Conservation (phyloP, 2,797 vertebrate genomes). For the Chloroceryle inda region DNA sequence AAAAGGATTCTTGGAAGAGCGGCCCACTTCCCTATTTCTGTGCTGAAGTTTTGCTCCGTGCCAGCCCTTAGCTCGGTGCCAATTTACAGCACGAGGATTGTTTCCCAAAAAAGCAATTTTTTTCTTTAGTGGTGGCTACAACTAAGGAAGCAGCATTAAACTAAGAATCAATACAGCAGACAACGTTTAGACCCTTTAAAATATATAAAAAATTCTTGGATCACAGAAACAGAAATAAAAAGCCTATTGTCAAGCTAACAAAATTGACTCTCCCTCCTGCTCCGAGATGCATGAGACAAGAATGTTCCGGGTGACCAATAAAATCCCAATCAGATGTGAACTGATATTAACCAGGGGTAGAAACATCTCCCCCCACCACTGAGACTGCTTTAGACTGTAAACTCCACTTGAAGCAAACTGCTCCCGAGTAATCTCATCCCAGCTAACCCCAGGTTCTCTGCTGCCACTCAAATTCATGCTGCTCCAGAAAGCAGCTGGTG, state of each 20-base stretch:
- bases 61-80: background rate
- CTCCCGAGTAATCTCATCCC: background rate
- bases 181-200: background rate
- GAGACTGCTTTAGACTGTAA: background rate
- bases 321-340: conserved; percentile 5
- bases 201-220: background rate
- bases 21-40: conserved; percentile 3
- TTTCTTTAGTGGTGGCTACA: background rate
- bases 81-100: background rate
- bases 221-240: background rate
- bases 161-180: background rate
- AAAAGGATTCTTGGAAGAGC: conserved; percentile 52
- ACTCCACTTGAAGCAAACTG: background rate
- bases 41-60: background rate
- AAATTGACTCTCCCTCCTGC: background rate
- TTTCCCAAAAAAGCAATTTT: conserved; percentile 28
- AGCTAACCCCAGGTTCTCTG: background rate
- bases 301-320: background rate
- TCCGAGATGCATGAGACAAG: background rate
- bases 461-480: background rate
- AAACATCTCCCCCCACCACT: background rate
- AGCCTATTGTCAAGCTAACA: background rate
- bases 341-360: background rate
- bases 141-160: background rate
- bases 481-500: background rate